These are phyloP conservation scores for Sipha maydis DNA, from an alignment of 2,888 invertebrate species.

Conservation along the genomic window DNA sequence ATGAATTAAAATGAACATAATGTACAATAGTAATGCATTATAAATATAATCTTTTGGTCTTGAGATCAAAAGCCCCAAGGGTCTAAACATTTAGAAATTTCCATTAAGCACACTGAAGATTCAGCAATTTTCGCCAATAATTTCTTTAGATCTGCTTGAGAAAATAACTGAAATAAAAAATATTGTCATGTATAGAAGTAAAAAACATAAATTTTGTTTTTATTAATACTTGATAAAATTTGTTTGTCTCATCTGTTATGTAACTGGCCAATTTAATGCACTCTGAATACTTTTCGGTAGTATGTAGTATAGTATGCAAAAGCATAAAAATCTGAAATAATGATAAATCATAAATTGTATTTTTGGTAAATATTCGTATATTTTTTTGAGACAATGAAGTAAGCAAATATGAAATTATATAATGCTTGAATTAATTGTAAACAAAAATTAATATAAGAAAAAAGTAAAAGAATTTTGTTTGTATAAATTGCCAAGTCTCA, in stretches of 20 bases:
- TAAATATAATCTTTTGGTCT: not conserved
- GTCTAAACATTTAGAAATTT: constrained; percentile 75
- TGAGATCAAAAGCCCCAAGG: constrained; percentile 76
- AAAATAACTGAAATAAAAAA: constrained; percentile 69
- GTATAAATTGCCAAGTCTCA: no score
- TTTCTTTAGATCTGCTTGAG: constrained; percentile 78
- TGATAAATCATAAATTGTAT: not conserved
- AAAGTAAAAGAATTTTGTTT: no score
- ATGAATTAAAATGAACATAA: not conserved
- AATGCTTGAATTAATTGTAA: not conserved
- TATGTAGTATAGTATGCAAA: constrained; percentile 78
- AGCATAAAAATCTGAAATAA: constrained; percentile 50
- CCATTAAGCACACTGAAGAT: constrained; percentile 76
- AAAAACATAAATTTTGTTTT: not conserved
- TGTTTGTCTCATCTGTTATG: constrained; percentile 81
- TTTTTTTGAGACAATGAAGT: no score
- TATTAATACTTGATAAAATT: constrained; percentile 74
- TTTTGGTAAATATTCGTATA: no score
- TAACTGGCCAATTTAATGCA: constrained; percentile 83
- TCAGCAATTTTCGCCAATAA: constrained; percentile 81
- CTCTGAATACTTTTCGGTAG: constrained; percentile 79
- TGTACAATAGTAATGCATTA: not conserved
- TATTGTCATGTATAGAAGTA: not conserved
- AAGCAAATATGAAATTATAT: no score
- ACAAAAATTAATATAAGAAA: no score